phyloP scores from a whole-genome alignment of 1,140 invertebrate genomes.

The Globodera rostochiensis region DNA sequence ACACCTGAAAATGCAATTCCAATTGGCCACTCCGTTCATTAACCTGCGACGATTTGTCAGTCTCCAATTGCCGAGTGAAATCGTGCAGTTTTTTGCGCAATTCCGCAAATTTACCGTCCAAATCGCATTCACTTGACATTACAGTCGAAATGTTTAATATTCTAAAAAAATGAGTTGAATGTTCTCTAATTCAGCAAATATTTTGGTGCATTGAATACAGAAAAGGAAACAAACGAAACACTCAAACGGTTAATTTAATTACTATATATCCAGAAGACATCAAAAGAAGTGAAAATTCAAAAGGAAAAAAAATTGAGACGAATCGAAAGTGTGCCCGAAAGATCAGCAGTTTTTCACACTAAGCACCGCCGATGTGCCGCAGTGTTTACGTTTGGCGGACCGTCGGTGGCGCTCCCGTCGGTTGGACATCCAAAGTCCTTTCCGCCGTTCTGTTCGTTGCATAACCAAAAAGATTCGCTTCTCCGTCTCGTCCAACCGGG shows the following conservation, averaged over 20 bases:
- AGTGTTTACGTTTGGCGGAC: slow-evolving; percentile 6
- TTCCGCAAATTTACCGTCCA: neutral
- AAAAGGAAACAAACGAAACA: neutral
- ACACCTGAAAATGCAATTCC: neutral
- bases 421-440: slow-evolving; percentile 10
- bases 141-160: too few relatives aligned
- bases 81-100: neutral
- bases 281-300: neutral
- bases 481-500: slow-evolving; percentile 23
- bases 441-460: slow-evolving; percentile 6
- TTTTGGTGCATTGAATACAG: neutral
- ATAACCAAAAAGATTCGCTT: slow-evolving; percentile 7
- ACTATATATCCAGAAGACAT: neutral
- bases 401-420: slow-evolving; percentile 8
- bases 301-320: neutral
- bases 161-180: neutral
- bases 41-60: neutral
- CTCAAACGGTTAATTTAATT: neutral
- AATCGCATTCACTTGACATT: neutral
- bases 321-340: neutral
- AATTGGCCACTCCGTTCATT: neutral
- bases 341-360: slow-evolving; percentile 6
- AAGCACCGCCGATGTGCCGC: neutral
- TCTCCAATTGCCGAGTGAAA: neutral
- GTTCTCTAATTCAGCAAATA: neutral